Evolutionary conservation across 2,797 vertebrate species (phyloP).

Genomic region (Typhlichthys eigenmanni): DNA sequence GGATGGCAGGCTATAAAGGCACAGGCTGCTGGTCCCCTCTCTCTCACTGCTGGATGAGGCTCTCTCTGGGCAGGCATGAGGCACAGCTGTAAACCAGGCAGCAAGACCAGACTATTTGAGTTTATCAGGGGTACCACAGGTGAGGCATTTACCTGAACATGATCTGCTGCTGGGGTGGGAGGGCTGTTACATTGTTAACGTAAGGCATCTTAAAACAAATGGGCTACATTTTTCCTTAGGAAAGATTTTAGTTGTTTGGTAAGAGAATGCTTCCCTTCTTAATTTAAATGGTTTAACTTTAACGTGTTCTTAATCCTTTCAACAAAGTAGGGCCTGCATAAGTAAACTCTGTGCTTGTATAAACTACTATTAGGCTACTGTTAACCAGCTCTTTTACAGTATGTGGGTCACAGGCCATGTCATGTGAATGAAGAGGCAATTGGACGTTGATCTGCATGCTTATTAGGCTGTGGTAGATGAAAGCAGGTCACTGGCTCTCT

Average conservation of each 20-base stretch:
- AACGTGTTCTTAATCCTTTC: neutral
- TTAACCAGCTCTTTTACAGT: constrained; percentile 13
- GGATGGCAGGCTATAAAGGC: constrained; percentile 68
- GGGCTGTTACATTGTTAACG: no score
- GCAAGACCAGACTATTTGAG: constrained; percentile 30
- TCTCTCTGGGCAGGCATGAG: constrained; percentile 35
- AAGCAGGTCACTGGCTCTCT: constrained; percentile 66
- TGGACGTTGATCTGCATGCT: constrained; percentile 65
- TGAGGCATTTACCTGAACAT: no score
- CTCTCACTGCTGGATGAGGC: constrained; percentile 31
- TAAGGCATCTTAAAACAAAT: no score
- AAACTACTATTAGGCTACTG: constrained; percentile 12
- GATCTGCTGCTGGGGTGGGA: no score
- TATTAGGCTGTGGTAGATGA: constrained; percentile 40
- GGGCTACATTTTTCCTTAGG: no score
- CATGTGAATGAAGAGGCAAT: constrained; percentile 28
- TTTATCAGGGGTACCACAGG: constrained; percentile 32
- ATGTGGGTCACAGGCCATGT: constrained; percentile 62
- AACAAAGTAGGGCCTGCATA: neutral
- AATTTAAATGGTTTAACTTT: no score
- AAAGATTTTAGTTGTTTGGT: no score
- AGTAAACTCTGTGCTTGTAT: constrained; percentile 11
- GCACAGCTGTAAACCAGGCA: constrained; percentile 38
- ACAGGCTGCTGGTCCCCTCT: constrained; percentile 16
- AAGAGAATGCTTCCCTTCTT: no score